phyloP scores from a whole-genome alignment of 2,113 vertebrate species.

The Dolichotis patagonum region DNA sequence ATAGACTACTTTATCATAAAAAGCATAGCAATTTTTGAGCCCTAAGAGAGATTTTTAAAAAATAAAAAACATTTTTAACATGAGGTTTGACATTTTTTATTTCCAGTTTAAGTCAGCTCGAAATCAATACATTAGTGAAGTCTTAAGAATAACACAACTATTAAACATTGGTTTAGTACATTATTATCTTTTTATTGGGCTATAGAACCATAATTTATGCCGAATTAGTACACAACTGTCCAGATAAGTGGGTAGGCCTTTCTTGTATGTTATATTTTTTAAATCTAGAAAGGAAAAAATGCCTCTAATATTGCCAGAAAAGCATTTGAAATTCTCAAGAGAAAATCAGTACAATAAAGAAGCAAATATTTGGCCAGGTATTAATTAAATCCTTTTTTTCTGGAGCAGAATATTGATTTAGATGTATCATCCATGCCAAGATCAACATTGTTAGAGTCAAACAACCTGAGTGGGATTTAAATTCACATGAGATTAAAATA shows the following conservation, averaged over 20 bases:
- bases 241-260: neutral
- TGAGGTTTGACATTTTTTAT: neutral
- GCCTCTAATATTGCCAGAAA: constrained; percentile 45
- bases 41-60: neutral
- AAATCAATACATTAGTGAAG: constrained; percentile 64
- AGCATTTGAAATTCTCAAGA: constrained; percentile 33
- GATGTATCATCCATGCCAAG: constrained; percentile 54
- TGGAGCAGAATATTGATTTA: constrained; percentile 76
- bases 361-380: constrained; percentile 77
- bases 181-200: constrained; percentile 53
- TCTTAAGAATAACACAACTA: neutral
- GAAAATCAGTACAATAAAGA: constrained; percentile 73
- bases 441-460: constrained; percentile 62
- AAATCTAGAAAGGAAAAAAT: neutral
- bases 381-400: constrained; percentile 82
- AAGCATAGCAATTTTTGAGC: constrained; percentile 55
- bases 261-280: neutral
- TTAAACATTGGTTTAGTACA: constrained; percentile 64
- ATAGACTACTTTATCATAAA: constrained; percentile 72
- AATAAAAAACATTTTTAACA: constrained; percentile 37
- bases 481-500: constrained; percentile 50
- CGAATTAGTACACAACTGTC: neutral
- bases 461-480: constrained; percentile 47
- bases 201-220: constrained; percentile 17
- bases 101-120: neutral